A percentile compares a stretch with the other conserved stretches of the same genome.
Conservation (phyloP, 2,888 invertebrate species). For the Cantharis nigra region DNA sequence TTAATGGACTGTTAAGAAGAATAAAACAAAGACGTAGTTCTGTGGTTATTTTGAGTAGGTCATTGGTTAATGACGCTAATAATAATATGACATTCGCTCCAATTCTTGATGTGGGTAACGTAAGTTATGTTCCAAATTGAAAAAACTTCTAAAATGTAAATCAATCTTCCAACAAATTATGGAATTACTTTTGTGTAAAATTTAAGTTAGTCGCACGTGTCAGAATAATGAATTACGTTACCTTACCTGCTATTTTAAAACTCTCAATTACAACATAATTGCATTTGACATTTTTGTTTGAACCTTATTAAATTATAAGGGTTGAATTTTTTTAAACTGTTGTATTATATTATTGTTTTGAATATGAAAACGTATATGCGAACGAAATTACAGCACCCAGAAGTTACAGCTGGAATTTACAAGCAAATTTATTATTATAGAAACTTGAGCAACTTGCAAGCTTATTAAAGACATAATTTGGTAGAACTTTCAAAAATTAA, state of each 20-base stretch:
- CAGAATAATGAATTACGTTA: background rate
- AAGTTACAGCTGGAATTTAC: background rate
- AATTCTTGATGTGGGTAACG: background rate
- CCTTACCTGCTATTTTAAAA: background rate
- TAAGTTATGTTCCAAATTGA: background rate
- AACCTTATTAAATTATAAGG: background rate
- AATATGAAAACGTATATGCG: background rate
- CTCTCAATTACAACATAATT: background rate
- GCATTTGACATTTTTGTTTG: background rate
- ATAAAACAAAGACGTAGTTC: background rate
- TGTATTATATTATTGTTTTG: background rate
- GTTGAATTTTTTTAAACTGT: background rate
- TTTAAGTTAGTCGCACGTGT: background rate
- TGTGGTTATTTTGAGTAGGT: background rate
- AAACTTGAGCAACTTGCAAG: background rate
- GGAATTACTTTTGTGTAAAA: background rate
- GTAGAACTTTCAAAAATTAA: background rate
- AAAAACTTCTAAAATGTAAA: background rate
- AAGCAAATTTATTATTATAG: background rate
- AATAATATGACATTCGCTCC: background rate
- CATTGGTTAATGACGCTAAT: background rate
- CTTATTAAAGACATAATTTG: background rate
- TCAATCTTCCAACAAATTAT: background rate
- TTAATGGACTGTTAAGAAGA: background rate
- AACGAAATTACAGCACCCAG: background rate